Conservation (phyloP, 2,113 vertebrate genomes). For the Corythornis cristatus region DNA sequence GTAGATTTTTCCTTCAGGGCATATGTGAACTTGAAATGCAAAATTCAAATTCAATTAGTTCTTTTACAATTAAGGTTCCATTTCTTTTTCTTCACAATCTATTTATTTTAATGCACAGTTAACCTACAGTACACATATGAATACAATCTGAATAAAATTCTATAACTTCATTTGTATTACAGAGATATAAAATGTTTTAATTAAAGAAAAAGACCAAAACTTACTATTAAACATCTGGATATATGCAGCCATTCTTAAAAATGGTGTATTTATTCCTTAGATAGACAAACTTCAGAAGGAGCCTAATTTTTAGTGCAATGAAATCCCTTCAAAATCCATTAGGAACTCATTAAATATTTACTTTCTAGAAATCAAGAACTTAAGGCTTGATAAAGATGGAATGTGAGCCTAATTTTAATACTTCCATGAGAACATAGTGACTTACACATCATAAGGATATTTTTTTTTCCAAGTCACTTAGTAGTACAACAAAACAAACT, state of each 20-base stretch:
- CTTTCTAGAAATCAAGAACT: not conserved
- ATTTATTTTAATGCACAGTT: not conserved
- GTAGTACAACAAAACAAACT: not conserved
- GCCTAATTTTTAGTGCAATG: not conserved
- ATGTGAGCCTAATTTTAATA: not conserved
- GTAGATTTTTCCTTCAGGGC: conserved; percentile 92
- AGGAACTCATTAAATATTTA: not conserved
- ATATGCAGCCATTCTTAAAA: not conserved
- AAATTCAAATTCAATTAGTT: conserved; percentile 35
- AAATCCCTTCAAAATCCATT: not conserved
- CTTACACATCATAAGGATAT: not conserved
- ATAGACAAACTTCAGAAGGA: not conserved
- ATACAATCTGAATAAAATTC: not conserved
- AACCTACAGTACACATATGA: not conserved
- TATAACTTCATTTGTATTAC: not conserved
- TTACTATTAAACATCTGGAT: not conserved
- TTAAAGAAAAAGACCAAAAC: not conserved
- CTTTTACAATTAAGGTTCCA: not conserved
- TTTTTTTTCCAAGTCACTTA: not conserved
- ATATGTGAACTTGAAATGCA: conserved; percentile 76
- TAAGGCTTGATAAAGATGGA: not conserved
- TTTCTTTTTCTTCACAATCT: not conserved
- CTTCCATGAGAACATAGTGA: not conserved
- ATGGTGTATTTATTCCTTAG: not conserved
- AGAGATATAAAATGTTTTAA: not conserved